phyloP scores from a whole-genome alignment of 2,113 vertebrate genomes.

The Gymnogyps californianus region DNA sequence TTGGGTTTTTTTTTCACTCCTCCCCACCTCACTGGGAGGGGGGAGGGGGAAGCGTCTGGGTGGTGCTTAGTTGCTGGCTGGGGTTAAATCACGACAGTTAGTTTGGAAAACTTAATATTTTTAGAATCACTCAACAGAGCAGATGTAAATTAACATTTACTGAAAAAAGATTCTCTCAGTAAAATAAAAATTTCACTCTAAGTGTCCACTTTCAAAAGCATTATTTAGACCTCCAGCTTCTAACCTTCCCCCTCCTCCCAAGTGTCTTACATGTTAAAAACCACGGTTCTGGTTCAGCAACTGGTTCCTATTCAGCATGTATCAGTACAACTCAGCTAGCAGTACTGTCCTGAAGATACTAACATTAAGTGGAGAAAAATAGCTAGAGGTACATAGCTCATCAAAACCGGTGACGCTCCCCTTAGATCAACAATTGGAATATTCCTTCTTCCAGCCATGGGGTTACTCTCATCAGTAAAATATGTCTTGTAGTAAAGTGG shows the following conservation, averaged over 20 bases:
- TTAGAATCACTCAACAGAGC: not conserved
- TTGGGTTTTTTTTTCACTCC: too few relatives aligned
- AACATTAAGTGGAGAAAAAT: not conserved
- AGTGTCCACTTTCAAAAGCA: not conserved
- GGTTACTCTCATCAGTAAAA: not conserved
- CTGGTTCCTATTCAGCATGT: not conserved
- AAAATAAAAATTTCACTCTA: not conserved
- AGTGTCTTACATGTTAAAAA: not conserved
- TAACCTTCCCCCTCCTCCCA: not conserved
- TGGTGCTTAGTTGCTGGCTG: too few relatives aligned
- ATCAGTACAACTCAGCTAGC: not conserved
- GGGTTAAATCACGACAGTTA: not conserved
- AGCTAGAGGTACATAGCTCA: not conserved
- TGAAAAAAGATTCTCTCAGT: not conserved
- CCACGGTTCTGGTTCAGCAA: not conserved
- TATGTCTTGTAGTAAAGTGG: not conserved
- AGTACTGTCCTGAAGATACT: not conserved
- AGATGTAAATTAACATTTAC: not conserved
- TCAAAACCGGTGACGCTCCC: not conserved
- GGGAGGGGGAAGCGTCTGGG: too few relatives aligned
- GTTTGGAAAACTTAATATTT: not conserved
- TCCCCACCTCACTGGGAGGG: too few relatives aligned
- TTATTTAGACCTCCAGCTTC: not conserved
- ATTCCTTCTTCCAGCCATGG: not conserved
- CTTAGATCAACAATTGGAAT: not conserved